These are phyloP conservation scores for Hepsetus odoe DNA, from an alignment of 2,113 vertebrate genomes.

Conservation along the genomic window DNA sequence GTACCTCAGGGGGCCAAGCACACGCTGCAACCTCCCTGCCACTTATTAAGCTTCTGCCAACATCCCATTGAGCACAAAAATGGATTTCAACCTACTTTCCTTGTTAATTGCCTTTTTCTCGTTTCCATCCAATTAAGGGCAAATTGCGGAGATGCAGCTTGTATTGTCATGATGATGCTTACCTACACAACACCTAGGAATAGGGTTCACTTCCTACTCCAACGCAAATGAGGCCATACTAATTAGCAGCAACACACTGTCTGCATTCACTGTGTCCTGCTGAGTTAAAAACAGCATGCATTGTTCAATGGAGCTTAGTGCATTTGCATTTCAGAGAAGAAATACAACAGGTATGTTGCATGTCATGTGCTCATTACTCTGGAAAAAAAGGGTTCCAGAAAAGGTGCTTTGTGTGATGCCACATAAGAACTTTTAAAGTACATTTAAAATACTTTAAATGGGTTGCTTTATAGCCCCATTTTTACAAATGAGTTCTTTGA, in stretches of 20 bases:
- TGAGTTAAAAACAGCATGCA: conserved; percentile 35
- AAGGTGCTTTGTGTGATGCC: too few species aligned
- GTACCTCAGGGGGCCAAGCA: conserved; percentile 32
- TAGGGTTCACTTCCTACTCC: conserved; percentile 44
- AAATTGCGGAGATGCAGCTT: conserved; percentile 54
- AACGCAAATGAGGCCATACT: conserved; percentile 56
- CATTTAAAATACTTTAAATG: too few species aligned
- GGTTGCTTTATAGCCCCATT: too few species aligned
- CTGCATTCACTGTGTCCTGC: conserved; percentile 42
- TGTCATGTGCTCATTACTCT: conserved; percentile 14
- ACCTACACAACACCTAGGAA: conserved; percentile 63
- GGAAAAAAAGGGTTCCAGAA: too few species aligned
- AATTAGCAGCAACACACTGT: conserved; percentile 57
- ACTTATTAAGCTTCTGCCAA: conserved; percentile 42
- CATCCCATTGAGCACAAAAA: conserved; percentile 34
- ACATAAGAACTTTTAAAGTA: too few species aligned
- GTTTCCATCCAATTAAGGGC: conserved; percentile 59
- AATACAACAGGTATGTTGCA: neutral
- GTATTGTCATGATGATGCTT: conserved; percentile 59
- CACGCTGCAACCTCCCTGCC: conserved; percentile 30
- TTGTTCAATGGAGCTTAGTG: neutral
- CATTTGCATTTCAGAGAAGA: conserved; percentile 47
- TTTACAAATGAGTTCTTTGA: too few species aligned
- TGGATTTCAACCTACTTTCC: conserved; percentile 55
- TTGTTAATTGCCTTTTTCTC: conserved; percentile 59